Conservation (phyloP, 2,888 invertebrate species). For the Rhynchonema sp. region DNA sequence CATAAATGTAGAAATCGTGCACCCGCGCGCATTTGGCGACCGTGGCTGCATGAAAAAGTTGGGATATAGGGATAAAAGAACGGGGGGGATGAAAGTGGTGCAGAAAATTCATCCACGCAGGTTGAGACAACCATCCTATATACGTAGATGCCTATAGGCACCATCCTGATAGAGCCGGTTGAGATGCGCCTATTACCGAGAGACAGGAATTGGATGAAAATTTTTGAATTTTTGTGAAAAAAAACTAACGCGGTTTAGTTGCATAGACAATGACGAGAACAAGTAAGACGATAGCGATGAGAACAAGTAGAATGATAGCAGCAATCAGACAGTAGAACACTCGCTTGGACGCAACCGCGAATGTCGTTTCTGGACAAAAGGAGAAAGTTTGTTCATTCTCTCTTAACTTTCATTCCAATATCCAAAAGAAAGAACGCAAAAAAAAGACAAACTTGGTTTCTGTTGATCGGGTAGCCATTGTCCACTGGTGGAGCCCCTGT, state of each 20-base stretch:
- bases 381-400: neutral
- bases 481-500: neutral
- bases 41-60: too few species aligned
- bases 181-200: too few species aligned
- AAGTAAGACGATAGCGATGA: neutral
- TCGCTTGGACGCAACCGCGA: neutral
- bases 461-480: neutral
- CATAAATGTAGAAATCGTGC: neutral
- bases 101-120: too few species aligned
- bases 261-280: neutral
- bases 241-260: neutral
- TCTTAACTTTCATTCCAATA: neutral
- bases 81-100: too few species aligned
- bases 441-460: neutral
- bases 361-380: neutral
- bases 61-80: too few species aligned
- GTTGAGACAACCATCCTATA: too few species aligned
- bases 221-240: too few species aligned
- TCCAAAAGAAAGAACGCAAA: too few species aligned
- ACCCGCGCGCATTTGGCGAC: neutral
- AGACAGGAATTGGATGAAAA: too few species aligned
- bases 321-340: neutral
- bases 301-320: neutral
- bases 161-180: too few species aligned
- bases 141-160: too few species aligned